Conservation (phyloP, 2,888 invertebrate genomes). For the Agrochola macilenta region DNA sequence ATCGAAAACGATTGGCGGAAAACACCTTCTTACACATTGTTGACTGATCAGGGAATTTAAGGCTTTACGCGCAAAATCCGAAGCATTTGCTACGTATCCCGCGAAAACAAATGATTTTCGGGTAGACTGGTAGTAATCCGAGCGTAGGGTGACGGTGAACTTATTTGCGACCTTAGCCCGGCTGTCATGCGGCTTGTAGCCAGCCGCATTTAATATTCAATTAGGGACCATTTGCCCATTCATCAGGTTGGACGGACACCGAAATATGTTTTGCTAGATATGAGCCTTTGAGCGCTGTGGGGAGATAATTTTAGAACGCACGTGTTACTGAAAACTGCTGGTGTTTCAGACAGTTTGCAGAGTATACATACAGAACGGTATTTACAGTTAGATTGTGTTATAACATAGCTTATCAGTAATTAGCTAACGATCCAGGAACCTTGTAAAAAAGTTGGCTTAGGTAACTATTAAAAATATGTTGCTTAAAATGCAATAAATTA, state of each 20-base stretch:
- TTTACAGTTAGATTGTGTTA: neutral
- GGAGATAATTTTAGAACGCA: constrained; percentile 10
- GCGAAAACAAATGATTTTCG: constrained; percentile 51
- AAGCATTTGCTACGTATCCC: constrained; percentile 23
- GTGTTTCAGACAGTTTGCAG: constrained; percentile 6
- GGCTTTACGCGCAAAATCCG: constrained; percentile 18
- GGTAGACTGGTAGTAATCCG: constrained; percentile 51
- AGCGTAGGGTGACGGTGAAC: constrained; percentile 64
- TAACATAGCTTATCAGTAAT: neutral
- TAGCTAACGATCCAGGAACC: neutral
- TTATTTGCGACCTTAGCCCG: constrained; percentile 74
- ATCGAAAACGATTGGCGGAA: constrained; percentile 26
- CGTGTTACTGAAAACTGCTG: neutral
- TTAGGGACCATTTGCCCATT: constrained; percentile 82
- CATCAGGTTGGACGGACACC: constrained; percentile 73
- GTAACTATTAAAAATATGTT: neutral
- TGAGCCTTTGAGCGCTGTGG: constrained; percentile 47
- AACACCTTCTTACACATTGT: constrained; percentile 12
- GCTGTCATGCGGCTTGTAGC: constrained; percentile 76
- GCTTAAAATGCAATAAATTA: neutral
- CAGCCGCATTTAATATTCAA: constrained; percentile 84
- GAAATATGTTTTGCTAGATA: constrained; percentile 65
- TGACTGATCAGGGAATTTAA: constrained; percentile 37
- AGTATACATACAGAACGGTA: neutral
- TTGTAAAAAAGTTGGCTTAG: neutral